phyloP scores from a whole-genome alignment of 2,797 vertebrate species.

The Squalus acanthias region DNA sequence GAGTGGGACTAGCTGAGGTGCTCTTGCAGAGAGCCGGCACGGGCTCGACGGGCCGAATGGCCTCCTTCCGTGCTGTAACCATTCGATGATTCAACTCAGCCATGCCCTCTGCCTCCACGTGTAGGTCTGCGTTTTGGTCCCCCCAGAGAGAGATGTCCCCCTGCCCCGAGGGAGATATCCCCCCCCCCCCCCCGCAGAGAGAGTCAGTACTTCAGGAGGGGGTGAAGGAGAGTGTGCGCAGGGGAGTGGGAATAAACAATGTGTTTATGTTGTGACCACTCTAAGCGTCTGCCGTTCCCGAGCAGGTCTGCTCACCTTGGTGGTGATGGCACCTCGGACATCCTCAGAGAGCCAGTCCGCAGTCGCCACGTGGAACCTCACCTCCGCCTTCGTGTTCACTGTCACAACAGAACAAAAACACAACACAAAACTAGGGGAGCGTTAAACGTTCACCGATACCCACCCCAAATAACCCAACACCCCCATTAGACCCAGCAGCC shows the following conservation, averaged over 20 bases:
- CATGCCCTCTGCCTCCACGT: no score
- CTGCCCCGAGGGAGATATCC: no score
- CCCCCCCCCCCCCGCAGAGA: no score
- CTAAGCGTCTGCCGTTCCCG: neutral
- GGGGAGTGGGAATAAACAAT: neutral
- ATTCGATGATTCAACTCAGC: no score
- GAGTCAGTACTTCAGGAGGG: neutral
- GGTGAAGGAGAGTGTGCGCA: neutral
- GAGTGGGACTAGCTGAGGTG: no score
- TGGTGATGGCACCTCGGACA: conserved; percentile 64
- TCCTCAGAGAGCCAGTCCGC: conserved; percentile 87
- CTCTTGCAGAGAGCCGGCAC: no score
- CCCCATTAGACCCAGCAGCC: no score
- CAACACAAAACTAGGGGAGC: neutral
- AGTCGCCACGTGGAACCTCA: conserved; percentile 80
- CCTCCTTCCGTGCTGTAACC: no score
- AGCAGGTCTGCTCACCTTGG: conserved; percentile 56
- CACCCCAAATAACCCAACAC: no score
- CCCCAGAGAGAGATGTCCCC: neutral
- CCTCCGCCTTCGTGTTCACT: conserved; percentile 86
- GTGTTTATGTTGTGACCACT: neutral
- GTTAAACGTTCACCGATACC: neutral
- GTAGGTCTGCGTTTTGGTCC: no score
- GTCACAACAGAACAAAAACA: conserved; percentile 7
- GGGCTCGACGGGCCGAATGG: no score